phyloP scores from a whole-genome alignment of 2,888 invertebrate species.

The Gisinianus flammeolus region DNA sequence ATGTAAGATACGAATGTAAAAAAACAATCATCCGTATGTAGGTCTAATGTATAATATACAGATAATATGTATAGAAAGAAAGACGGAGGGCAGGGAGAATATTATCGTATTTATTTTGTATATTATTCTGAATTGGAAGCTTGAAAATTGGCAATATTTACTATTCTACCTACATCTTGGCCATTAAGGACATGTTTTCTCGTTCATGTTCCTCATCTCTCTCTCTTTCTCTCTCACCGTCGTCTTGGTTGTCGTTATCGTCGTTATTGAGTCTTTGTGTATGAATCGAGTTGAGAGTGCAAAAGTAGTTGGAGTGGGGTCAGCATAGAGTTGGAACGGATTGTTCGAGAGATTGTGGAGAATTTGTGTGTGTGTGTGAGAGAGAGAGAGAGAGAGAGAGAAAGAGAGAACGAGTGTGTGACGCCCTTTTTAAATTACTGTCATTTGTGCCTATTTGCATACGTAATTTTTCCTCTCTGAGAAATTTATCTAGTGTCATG shows the following conservation, averaged over 20 bases:
- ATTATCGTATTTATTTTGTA: background rate
- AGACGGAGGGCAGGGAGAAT: too few species aligned
- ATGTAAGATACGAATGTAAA: too few species aligned
- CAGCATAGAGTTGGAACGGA: too few species aligned
- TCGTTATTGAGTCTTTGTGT: background rate
- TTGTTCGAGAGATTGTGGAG: too few species aligned
- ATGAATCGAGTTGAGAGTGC: too few species aligned
- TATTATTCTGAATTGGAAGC: background rate
- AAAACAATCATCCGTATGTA: too few species aligned
- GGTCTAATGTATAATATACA: background rate
- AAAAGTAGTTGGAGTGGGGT: too few species aligned
- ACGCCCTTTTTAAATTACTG: slow-evolving; percentile 26
- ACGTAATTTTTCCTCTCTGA: slow-evolving; percentile 1
- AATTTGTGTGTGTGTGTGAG: background rate
- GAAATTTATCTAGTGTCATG: slow-evolving; percentile 16
- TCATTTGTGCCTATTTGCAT: slow-evolving; percentile 21
- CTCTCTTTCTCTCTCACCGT: background rate
- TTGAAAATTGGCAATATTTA: slow-evolving; percentile 26
- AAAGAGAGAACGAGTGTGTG: background rate
- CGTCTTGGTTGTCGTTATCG: background rate
- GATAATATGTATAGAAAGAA: background rate
- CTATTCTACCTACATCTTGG: slow-evolving; percentile 28
- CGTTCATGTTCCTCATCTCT: background rate
- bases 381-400: background rate
- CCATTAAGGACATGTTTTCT: slow-evolving; percentile 34